Conservation (phyloP, 2,888 invertebrate species). For the Pteria penguin region DNA sequence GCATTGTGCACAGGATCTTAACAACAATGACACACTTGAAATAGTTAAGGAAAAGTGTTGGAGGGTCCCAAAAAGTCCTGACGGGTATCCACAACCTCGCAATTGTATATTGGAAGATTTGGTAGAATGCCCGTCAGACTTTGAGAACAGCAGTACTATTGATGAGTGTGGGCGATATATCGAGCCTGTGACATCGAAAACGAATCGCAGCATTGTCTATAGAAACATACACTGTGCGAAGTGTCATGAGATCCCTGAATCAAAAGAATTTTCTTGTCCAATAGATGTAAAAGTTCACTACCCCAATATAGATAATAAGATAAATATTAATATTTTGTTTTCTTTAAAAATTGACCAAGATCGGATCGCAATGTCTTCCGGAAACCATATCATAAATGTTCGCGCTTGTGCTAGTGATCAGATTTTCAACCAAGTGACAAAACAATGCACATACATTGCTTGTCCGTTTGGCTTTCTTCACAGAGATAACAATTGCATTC, state of each 20-base stretch:
- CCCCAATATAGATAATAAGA: neutral
- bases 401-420: too few species aligned
- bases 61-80: neutral
- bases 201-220: neutral
- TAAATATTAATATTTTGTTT: neutral
- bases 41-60: neutral
- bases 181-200: neutral
- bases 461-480: neutral
- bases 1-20: neutral
- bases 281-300: neutral
- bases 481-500: neutral
- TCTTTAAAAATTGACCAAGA: neutral
- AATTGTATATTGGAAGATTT: neutral
- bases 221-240: neutral
- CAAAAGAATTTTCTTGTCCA: neutral
- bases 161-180: neutral
- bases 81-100: neutral
- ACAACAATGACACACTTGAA: neutral
- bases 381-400: too few species aligned
- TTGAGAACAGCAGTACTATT: too few species aligned
- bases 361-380: too few species aligned
- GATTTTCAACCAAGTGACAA: neutral
- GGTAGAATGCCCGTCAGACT: neutral
- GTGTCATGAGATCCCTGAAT: neutral
- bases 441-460: neutral